Conservation (phyloP, 2,797 vertebrate species). For the Garrulus glandarius region DNA sequence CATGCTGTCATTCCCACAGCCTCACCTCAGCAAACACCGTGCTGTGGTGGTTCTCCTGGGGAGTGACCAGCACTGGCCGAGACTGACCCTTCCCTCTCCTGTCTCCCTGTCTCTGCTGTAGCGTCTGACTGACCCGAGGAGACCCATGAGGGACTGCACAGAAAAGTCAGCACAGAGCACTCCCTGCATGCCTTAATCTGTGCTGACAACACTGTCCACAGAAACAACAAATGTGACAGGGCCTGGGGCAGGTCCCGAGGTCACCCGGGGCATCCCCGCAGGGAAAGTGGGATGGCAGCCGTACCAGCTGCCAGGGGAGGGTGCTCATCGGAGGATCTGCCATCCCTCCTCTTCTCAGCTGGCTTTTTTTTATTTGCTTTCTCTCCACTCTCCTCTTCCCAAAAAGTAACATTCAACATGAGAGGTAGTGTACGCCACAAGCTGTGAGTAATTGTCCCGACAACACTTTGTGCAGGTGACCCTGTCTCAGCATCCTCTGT, state of each 20-base stretch:
- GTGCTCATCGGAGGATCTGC: rapidly evolving
- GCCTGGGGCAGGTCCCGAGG: neutral
- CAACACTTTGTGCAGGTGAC: neutral
- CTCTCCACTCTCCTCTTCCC: neutral
- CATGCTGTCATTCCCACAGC: neutral
- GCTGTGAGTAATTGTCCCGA: neutral
- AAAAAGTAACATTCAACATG: neutral
- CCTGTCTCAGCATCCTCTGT: neutral
- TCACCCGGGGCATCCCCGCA: neutral
- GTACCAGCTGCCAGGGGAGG: neutral
- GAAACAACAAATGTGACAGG: neutral
- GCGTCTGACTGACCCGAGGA: rapidly evolving
- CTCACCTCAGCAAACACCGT: neutral
- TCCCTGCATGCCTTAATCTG: rapidly evolving
- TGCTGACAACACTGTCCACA: rapidly evolving
- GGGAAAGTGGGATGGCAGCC: rapidly evolving
- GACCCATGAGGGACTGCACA: neutral
- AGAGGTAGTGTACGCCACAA: neutral
- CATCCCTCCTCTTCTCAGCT: neutral
- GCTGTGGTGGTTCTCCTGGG: neutral
- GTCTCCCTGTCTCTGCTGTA: neutral
- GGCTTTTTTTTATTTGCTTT: neutral
- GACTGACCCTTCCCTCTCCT: rapidly evolving
- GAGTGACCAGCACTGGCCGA: neutral
- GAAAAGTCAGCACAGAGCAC: neutral